A percentile compares a stretch with the other conserved stretches of the same genome.
Evolutionary conservation across 2,888 invertebrate genomes (phyloP).

Genomic region (Yponomeuta evonymella): DNA sequence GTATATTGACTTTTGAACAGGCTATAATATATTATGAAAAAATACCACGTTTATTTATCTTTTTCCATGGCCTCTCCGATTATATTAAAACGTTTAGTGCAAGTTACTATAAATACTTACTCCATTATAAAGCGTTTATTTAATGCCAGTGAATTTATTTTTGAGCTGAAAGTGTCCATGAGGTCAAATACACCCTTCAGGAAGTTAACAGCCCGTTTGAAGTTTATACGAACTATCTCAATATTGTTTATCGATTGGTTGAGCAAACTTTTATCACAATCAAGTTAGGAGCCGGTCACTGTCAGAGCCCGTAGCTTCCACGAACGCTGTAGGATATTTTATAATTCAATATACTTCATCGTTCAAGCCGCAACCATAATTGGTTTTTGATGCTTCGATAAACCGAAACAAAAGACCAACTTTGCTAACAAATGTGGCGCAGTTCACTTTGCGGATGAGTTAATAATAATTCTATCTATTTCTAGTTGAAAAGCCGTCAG

Average conservation of each 20-base stretch:
- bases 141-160: too few species aligned
- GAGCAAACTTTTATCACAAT: background rate
- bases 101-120: too few species aligned
- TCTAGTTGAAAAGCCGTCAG: background rate
- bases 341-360: conserved; percentile 28
- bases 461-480: conserved; percentile 4
- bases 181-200: background rate
- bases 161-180: too few species aligned
- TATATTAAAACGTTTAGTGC: too few species aligned
- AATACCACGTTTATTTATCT: too few species aligned
- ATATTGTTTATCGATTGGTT: background rate
- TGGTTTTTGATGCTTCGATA: conserved; percentile 30
- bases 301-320: conserved; percentile 23
- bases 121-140: too few species aligned
- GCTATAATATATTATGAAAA: too few species aligned
- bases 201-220: background rate
- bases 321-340: conserved; percentile 24
- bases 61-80: too few species aligned
- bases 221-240: background rate
- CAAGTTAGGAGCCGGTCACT: conserved; percentile 11
- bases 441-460: background rate
- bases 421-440: conserved; percentile 19
- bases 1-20: too few species aligned
- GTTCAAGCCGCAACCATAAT: conserved; percentile 27
- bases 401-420: conserved; percentile 28